These are phyloP conservation scores for Burhinus oedicnemus DNA, from an alignment of 2,113 vertebrate species.

Conservation along the genomic window DNA sequence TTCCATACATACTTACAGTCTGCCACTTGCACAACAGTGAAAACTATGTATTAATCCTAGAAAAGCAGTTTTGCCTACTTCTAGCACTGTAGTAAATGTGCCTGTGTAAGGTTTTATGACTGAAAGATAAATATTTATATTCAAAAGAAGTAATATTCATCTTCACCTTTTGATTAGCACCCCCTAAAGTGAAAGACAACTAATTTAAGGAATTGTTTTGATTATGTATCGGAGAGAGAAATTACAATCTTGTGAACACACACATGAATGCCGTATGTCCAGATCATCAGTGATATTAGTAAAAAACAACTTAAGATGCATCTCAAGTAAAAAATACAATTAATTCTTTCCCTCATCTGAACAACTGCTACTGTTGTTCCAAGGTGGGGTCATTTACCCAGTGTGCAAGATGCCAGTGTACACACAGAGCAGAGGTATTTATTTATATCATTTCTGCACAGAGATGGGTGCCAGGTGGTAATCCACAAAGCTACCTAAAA, in stretches of 20 bases:
- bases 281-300: background rate
- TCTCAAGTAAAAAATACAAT: background rate
- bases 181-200: fast-evolving
- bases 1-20: background rate
- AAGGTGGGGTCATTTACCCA: too few relatives aligned
- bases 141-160: background rate
- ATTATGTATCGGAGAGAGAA: fast-evolving
- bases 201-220: background rate
- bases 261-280: background rate
- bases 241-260: background rate
- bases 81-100: background rate
- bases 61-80: background rate
- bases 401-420: too few relatives aligned
- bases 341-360: background rate
- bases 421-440: too few relatives aligned
- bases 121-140: background rate
- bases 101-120: background rate
- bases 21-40: background rate
- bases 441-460: too few relatives aligned
- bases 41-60: background rate
- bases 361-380: background rate
- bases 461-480: too few relatives aligned
- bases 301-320: background rate
- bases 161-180: background rate
- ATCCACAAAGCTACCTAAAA: background rate